Base-by-base conservation (phyloP, 2,113 vertebrate species). In the Poeciliopsis turrubarensis region DNA sequence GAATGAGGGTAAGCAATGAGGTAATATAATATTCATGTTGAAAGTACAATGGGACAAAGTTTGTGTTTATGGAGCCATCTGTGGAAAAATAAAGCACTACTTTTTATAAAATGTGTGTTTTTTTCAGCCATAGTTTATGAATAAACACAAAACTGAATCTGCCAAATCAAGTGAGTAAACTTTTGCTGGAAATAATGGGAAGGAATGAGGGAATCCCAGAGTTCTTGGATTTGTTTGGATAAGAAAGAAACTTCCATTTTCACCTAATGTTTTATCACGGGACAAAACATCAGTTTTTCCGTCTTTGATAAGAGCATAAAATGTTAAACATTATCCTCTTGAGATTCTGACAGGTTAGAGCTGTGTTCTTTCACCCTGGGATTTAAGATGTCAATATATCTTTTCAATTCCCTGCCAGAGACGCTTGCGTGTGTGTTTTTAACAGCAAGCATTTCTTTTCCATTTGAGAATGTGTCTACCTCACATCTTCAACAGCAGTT, bases 281-380 rank as follows among this genome's bases (percentile, higher is more conserved):
- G 30, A 60, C 12, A 67, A 51, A 78, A 32, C 39, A 57, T 67
- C 30, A 26, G 1, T 81, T 72, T 72, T 34, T 70, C 75, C 39
- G 32, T 78, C n/a, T 73, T 12, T 75, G 63, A 70, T 80, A 85
- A 70, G 41, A 73, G 73, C 47, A 77, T 34, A 71, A 31, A 67
- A 62, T 47, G 22, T 3, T 25, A 44, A 34, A 72, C 12, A 60
- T 65, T 54, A 72, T 73, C 51, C 32, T 44, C 29, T 27, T 6
- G 70, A 54, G 68, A 73, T 11, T 22, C 14, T 81, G 78, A 83
- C 79, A 86, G 71, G 74, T 75, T n/a, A 12, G 32, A 68, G 57
- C 25, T 13, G 81, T 63, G 51, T 80, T 60, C 72, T 75, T 75
- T 64, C 44, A 51, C 34, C 25, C 30, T 64, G 34, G 31, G 61